Base-by-base conservation (phyloP, 2,113 vertebrate genomes). In the Oncorhynchus gorbuscha region DNA sequence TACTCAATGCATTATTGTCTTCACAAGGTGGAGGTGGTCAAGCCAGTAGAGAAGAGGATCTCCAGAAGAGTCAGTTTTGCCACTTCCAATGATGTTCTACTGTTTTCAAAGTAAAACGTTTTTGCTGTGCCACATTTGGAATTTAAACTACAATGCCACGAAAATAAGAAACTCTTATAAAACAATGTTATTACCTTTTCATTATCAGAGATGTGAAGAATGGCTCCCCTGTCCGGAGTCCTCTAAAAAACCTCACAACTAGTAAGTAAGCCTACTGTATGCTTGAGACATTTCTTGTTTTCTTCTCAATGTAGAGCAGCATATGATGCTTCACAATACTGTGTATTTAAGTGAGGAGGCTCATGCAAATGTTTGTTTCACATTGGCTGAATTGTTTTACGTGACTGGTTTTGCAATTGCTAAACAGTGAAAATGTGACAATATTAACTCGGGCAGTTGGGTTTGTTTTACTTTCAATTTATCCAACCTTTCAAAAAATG, bases 1-100 rank as follows among this genome's bases (percentile, higher is more conserved):
- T 5, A 62, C 59, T 9, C 1, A 62, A 58, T 22, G 18, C 2
- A 20, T 39, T 14, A 4, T 48, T 64, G 48, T 13, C 9, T 24
- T 66, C 18, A 24, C 11, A 30, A 94, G 94, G 90, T 91, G 78
- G 89, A 93, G 76, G 76, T 58, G 76, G 51, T 59, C 39, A 92
- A 88, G 71, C 81, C 87, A 3, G 72, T 81, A 14, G 93, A 94
- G 67, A 89, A 85, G 39, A 91, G 92, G 72, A 89, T 65, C 74
- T 94, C 92, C n/a, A 86, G 89, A 72, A 89, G 94, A 92, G 94
- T 94, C 86, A 94, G 93, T 80, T 94, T 94, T 86, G 93, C 94
- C 1, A 79, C 89, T 22, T 91, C 92, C 18, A 90, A 92, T 28
- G 84, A 93, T 69, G 85, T 94, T 70, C 86, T 88, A 5, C 82